These are phyloP conservation scores for Alviniconcha marisindica DNA, from an alignment of 1,140 invertebrate genomes.

Conservation along the genomic window DNA sequence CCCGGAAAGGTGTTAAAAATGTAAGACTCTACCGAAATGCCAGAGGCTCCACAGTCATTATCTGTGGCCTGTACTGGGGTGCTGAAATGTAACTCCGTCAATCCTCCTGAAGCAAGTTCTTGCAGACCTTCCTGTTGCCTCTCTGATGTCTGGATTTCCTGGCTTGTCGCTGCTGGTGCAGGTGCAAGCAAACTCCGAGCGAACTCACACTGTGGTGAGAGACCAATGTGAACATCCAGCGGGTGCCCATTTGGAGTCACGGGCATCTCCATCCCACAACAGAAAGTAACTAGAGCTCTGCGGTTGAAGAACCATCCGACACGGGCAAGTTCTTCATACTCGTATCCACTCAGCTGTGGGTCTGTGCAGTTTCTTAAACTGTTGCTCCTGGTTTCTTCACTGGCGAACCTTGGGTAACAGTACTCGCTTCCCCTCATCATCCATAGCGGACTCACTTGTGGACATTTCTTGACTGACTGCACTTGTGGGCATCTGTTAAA, in stretches of 20 bases:
- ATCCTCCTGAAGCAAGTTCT: neutral
- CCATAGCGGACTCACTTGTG: too few relatives aligned
- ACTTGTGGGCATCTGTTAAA: neutral
- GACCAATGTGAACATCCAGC: constrained; percentile 18
- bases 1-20: neutral
- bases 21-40: neutral
- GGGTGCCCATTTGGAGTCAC: neutral
- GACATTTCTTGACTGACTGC: too few relatives aligned
- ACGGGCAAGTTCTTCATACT: constrained; percentile 14
- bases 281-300: constrained; percentile 10
- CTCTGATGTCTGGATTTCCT: neutral
- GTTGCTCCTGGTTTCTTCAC: neutral
- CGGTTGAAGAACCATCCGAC: constrained; percentile 27
- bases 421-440: neutral
- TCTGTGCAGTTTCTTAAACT: neutral
- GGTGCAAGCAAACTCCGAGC: neutral
- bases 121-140: neutral
- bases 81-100: neutral
- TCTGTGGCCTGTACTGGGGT: neutral
- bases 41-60: neutral
- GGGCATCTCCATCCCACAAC: constrained; percentile 36
- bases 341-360: constrained; percentile 6
- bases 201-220: constrained; percentile 12
- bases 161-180: neutral
- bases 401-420: constrained; percentile 8